These are phyloP conservation scores for Plestiodon gilberti DNA, from an alignment of 2,113 vertebrate genomes.

Conservation along the genomic window DNA sequence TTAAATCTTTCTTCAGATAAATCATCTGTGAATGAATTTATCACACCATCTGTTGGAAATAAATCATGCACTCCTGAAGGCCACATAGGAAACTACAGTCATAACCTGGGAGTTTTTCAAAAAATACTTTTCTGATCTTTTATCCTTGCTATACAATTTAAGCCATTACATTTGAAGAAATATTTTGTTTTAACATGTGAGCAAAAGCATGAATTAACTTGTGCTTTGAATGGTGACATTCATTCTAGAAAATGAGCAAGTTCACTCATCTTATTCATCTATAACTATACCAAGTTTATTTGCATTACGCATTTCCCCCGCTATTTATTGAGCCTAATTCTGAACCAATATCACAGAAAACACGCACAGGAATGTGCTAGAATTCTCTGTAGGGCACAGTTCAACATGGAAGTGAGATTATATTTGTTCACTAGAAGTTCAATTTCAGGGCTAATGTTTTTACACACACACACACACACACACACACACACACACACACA, in stretches of 20 bases:
- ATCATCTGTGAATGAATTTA: slow-evolving; percentile 34
- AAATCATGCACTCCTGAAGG: neutral
- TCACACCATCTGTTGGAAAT: slow-evolving; percentile 16
- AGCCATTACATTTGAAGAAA: neutral
- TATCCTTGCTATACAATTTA: slow-evolving; percentile 2
- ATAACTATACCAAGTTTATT: neutral
- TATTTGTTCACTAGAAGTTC: neutral
- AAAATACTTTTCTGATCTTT: slow-evolving; percentile 6
- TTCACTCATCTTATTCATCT: neutral
- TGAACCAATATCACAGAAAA: neutral
- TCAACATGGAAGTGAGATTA: neutral
- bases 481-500: neutral
- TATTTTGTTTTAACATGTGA: neutral
- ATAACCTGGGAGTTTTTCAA: slow-evolving; percentile 3
- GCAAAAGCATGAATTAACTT: slow-evolving; percentile 12
- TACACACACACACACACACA: neutral
- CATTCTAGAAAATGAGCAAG: slow-evolving; percentile 21
- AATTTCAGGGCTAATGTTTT: neutral
- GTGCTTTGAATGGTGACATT: neutral
- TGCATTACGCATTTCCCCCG: neutral
- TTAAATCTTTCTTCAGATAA: slow-evolving; percentile 29
- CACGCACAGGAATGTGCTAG: neutral
- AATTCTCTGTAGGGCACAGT: neutral
- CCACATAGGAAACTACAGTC: slow-evolving; percentile 36
- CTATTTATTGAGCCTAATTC: neutral